Conservation (phyloP, 2,113 vertebrate species). For the Zosterops hypoxanthus region DNA sequence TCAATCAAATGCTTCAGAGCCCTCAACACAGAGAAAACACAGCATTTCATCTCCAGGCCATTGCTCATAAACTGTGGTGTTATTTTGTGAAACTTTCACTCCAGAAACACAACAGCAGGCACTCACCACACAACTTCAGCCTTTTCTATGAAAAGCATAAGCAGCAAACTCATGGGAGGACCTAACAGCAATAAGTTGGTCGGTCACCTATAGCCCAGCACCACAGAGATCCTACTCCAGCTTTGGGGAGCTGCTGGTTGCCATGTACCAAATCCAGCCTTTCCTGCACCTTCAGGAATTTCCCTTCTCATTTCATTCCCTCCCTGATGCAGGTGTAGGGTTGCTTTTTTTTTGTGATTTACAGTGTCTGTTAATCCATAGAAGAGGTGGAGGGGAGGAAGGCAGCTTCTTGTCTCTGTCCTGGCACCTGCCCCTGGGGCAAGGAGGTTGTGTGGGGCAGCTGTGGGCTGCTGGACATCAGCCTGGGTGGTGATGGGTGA, state of each 20-base stretch:
- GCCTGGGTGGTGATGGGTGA: not conserved
- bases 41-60: not conserved
- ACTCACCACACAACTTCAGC: not conserved
- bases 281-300: not conserved
- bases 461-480: not conserved
- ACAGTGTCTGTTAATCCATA: not conserved
- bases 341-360: not conserved
- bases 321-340: fast-evolving
- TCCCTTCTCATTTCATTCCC: not conserved
- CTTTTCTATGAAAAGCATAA: fast-evolving
- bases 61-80: not conserved
- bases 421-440: fast-evolving
- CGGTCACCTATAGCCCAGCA: not conserved
- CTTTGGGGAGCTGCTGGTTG: not conserved
- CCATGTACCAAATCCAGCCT: fast-evolving
- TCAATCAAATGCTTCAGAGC: not conserved
- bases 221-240: fast-evolving
- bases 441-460: not conserved
- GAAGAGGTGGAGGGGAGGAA: not conserved
- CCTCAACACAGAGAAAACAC: not conserved
- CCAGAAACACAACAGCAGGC: not conserved
- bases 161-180: not conserved
- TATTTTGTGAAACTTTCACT: not conserved
- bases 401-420: not conserved
- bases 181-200: not conserved